Percentiles rank a stretch among this genome's conserved stretches.
These are phyloP conservation scores for Diuraphis noxia DNA, from an alignment of 1,140 invertebrate species.

Conservation along the genomic window DNA sequence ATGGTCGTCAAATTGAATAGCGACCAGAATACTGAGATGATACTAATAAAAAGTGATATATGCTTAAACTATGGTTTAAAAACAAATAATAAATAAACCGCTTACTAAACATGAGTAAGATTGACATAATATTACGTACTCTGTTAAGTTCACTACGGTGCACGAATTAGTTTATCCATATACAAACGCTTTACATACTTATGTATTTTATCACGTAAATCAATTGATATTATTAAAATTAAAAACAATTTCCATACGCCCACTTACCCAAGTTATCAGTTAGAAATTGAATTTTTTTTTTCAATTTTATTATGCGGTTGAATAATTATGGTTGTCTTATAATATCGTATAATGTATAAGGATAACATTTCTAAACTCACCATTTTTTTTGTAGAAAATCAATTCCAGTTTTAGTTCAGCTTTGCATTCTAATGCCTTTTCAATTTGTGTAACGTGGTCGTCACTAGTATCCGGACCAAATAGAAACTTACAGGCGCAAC, in stretches of 20 bases:
- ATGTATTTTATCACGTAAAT: not conserved
- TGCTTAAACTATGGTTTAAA: too few species aligned
- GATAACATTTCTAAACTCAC: constrained; percentile 67
- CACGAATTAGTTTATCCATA: not conserved
- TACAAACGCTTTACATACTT: not conserved
- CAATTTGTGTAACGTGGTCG: constrained; percentile 85
- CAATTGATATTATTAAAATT: not conserved
- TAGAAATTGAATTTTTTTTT: not conserved
- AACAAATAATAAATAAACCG: too few species aligned
- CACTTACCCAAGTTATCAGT: not conserved
- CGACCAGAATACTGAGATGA: too few species aligned
- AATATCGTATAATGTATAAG: not conserved
- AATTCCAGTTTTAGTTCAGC: constrained; percentile 91
- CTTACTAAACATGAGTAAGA: too few species aligned
- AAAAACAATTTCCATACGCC: not conserved
- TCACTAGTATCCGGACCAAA: constrained; percentile 89
- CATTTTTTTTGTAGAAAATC: constrained; percentile 92
- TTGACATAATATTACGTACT: too few species aligned
- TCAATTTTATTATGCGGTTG: too few species aligned
- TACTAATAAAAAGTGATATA: too few species aligned
- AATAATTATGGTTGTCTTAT: not conserved
- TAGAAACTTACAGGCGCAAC: constrained; percentile 93
- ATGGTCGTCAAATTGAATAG: too few species aligned
- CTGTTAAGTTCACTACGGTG: not conserved
- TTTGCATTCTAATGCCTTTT: constrained; percentile 84